Conservation (phyloP, 1,140 invertebrate species). For the Polyergus mexicanus region DNA sequence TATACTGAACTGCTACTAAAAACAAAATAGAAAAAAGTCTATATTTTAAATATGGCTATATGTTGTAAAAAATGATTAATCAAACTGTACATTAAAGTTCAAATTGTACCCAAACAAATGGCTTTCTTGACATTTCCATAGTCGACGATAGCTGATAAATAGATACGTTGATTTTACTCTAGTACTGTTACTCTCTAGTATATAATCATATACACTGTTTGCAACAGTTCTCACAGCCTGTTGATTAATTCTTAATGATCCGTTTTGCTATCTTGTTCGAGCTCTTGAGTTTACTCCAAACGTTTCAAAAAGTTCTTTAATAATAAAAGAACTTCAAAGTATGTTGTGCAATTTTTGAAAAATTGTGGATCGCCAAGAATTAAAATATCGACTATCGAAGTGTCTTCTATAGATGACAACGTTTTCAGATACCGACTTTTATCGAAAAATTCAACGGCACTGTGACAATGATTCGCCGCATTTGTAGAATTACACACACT, state of each 20-base stretch:
- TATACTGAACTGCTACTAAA: conserved; percentile 17
- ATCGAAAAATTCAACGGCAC: conserved; percentile 19
- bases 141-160: conserved; percentile 39
- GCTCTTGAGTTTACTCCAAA: not conserved
- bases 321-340: conserved; percentile 4
- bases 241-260: conserved; percentile 39
- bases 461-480: not conserved
- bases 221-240: conserved; percentile 18
- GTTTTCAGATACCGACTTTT: conserved; percentile 15
- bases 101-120: conserved; percentile 31
- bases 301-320: not conserved
- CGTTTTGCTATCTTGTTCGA: not conserved
- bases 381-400: conserved; percentile 36
- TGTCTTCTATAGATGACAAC: not conserved
- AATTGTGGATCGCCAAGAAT: conserved; percentile 1
- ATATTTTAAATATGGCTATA: conserved; percentile 9
- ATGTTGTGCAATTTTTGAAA: not conserved
- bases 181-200: conserved; percentile 17
- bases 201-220: not conserved
- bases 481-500: not conserved
- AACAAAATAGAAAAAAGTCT: conserved; percentile 14
- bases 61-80: conserved; percentile 32
- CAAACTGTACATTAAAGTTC: conserved; percentile 1
- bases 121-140: conserved; percentile 27
- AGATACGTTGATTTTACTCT: conserved; percentile 12